phyloP scores from a whole-genome alignment of 2,888 invertebrate genomes.

The Tetropium fuscum region DNA sequence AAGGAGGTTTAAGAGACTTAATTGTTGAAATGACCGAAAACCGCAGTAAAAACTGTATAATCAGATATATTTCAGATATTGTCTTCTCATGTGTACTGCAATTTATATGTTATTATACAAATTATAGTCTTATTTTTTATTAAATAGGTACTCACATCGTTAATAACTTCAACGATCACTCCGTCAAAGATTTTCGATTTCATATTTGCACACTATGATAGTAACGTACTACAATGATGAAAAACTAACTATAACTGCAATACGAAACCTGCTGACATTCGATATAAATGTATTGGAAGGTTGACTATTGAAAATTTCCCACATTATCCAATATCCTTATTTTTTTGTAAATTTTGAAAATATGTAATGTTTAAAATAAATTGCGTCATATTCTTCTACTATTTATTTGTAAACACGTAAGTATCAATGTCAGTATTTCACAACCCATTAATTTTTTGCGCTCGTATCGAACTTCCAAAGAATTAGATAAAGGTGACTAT shows the following conservation, averaged over 20 bases:
- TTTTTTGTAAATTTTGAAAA: not conserved
- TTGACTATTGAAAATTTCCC: not conserved
- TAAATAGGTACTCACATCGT: slow-evolving; percentile 24
- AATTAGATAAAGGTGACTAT: too few relatives aligned
- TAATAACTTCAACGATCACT: slow-evolving; percentile 13
- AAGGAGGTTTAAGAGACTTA: too few relatives aligned
- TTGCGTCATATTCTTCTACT: slow-evolving; percentile 6
- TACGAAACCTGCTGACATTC: not conserved
- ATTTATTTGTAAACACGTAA: not conserved
- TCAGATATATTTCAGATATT: too few relatives aligned
- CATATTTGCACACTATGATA: slow-evolving; percentile 7
- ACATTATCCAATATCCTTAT: not conserved
- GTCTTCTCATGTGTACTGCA: too few relatives aligned
- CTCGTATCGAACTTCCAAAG: too few relatives aligned
- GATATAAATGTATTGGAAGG: not conserved
- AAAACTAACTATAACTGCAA: too few relatives aligned
- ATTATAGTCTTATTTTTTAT: too few relatives aligned
- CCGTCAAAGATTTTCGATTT: slow-evolving; percentile 12
- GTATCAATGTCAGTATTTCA: not conserved
- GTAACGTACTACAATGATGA: not conserved
- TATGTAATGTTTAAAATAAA: slow-evolving; percentile 8
- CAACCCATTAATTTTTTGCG: too few relatives aligned
- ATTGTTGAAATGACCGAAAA: too few relatives aligned
- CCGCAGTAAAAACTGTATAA: too few relatives aligned
- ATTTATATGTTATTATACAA: too few relatives aligned